phyloP scores from a whole-genome alignment of 2,797 vertebrate genomes.

The Pseudopleuronectes americanus region DNA sequence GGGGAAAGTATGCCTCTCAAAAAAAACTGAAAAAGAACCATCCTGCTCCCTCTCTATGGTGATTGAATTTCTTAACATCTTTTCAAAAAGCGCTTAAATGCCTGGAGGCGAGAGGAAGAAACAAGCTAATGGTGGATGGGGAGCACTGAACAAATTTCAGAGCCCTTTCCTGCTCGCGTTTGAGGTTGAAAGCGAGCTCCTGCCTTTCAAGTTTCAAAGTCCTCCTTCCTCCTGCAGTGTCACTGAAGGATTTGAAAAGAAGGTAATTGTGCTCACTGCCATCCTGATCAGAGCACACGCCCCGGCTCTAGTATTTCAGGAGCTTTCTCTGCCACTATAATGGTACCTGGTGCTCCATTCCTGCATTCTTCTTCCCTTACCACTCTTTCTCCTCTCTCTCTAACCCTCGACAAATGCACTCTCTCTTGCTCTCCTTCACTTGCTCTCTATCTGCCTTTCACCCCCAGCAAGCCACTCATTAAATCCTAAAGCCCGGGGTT shows the following conservation, averaged over 20 bases:
- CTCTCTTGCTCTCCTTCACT: conserved; percentile 68
- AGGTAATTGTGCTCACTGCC: conserved; percentile 99
- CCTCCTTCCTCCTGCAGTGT: conserved; percentile 99
- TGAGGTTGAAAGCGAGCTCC: conserved; percentile 99
- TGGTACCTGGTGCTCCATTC: conserved; percentile 92
- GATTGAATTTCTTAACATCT: conserved; percentile 99
- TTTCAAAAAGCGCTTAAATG: conserved; percentile 99
- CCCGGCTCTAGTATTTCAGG: conserved; percentile 99
- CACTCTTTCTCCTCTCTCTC: conserved; percentile 55
- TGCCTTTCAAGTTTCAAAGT: conserved; percentile 99
- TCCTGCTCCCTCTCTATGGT: conserved; percentile 95
- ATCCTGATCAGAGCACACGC: conserved; percentile 99
- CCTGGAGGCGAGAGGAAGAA: conserved; percentile 99
- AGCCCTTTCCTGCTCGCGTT: conserved; percentile 99
- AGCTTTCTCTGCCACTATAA: conserved; percentile 98
- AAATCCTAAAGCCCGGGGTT: conserved; percentile 90
- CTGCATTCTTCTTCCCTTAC: conserved; percentile 70
- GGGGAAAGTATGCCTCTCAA: conserved; percentile 93
- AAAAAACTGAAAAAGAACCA: conserved; percentile 74
- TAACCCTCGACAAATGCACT: conserved; percentile 65
- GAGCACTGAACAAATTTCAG: conserved; percentile 99
- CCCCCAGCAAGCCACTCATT: conserved; percentile 95
- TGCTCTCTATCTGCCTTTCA: conserved; percentile 78
- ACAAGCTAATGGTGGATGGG: conserved; percentile 99
- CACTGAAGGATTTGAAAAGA: conserved; percentile 99